Conservation (phyloP, 2,797 vertebrate genomes). For the Octomys mimax region DNA sequence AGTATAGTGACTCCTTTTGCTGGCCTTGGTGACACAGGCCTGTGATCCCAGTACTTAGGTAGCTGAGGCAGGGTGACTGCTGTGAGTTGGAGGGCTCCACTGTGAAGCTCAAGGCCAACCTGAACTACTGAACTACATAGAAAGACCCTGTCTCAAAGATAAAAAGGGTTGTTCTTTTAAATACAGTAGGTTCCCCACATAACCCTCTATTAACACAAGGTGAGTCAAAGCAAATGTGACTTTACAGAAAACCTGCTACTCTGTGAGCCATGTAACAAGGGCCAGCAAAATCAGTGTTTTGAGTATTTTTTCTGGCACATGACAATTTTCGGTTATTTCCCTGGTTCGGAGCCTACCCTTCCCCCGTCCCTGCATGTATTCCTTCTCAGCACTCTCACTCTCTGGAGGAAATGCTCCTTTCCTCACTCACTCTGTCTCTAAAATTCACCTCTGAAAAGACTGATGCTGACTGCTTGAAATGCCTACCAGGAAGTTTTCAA, state of each 20-base stretch:
- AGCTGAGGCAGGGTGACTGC: neutral
- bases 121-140: neutral
- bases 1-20: neutral
- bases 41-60: neutral
- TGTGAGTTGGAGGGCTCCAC: neutral
- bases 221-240: conserved; percentile 52
- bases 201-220: neutral
- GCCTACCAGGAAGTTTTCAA: conserved; percentile 61
- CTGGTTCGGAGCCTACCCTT: neutral
- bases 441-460: conserved; percentile 63
- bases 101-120: neutral
- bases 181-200: neutral
- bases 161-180: neutral
- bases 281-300: conserved; percentile 18
- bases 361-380: neutral
- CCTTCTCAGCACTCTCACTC: conserved; percentile 39
- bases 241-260: conserved; percentile 58
- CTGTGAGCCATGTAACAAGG: neutral
- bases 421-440: conserved; percentile 47
- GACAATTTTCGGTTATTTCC: conserved; percentile 68
- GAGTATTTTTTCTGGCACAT: conserved; percentile 62
- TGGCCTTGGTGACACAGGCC: neutral
- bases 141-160: neutral
- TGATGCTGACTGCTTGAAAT: conserved; percentile 34
- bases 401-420: conserved; percentile 71